These are phyloP conservation scores for Riparia riparia DNA, from an alignment of 2,113 vertebrate species.

Conservation along the genomic window DNA sequence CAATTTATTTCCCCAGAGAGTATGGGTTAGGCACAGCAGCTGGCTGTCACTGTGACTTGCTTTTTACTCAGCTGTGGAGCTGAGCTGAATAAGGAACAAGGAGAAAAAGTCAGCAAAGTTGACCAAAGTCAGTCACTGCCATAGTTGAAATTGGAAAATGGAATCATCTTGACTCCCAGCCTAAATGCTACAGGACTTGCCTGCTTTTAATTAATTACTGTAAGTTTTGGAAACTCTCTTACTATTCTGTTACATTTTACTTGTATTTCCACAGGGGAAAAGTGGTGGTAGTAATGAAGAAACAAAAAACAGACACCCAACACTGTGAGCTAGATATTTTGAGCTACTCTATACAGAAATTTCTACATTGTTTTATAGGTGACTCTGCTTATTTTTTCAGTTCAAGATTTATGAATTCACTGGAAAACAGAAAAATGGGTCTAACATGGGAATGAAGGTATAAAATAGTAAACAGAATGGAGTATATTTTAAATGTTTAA, in stretches of 20 bases:
- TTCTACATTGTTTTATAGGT: background rate
- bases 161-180: background rate
- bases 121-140: slow-evolving; percentile 6
- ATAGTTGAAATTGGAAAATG: background rate
- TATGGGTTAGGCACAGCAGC: slow-evolving; percentile 6
- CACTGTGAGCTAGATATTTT: background rate
- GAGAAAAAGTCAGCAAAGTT: slow-evolving; percentile 37
- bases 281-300: background rate
- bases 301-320: background rate
- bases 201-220: background rate
- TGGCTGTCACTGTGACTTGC: slow-evolving; percentile 45
- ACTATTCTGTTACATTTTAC: background rate
- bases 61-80: slow-evolving; percentile 35
- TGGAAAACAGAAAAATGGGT: background rate
- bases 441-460: background rate
- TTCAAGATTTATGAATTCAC: background rate
- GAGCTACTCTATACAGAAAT: background rate
- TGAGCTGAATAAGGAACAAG: slow-evolving; percentile 55
- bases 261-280: background rate
- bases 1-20: slow-evolving; percentile 47
- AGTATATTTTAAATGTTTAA: background rate
- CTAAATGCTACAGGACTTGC: background rate
- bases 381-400: background rate
- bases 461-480: background rate
- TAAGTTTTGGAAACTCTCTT: background rate